These are phyloP conservation scores for Nothoprocta pentlandii DNA, from an alignment of 2,113 vertebrate species.

Conservation along the genomic window DNA sequence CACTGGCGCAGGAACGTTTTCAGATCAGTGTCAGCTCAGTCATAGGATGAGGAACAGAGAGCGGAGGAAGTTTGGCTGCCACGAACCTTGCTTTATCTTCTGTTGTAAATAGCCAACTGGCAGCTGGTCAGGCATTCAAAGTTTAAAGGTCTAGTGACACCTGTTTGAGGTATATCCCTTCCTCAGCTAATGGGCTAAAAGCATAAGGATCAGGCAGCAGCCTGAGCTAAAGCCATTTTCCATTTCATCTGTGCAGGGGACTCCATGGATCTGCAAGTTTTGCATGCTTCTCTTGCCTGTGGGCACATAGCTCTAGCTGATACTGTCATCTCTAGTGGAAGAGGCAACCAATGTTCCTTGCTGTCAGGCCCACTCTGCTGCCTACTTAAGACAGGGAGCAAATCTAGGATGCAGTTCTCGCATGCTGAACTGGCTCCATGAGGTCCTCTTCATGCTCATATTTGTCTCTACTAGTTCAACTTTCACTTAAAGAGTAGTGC, in stretches of 20 bases:
- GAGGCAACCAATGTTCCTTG: neutral
- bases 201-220: neutral
- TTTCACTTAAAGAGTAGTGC: neutral
- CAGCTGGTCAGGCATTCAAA: slow-evolving; percentile 55
- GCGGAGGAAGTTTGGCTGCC: slow-evolving; percentile 60
- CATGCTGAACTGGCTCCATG: neutral
- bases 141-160: slow-evolving; percentile 74
- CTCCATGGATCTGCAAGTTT: rapidly evolving
- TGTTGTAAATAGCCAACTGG: slow-evolving; percentile 60
- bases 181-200: neutral
- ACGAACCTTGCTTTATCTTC: slow-evolving; percentile 60
- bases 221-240: neutral
- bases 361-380: neutral
- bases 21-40: slow-evolving; percentile 41
- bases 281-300: rapidly evolving
- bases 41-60: slow-evolving; percentile 52
- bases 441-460: neutral
- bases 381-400: neutral
- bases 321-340: rapidly evolving
- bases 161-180: slow-evolving; percentile 74
- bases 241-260: neutral
- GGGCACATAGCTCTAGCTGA: neutral
- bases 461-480: neutral
- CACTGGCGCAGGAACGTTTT: slow-evolving; percentile 23
- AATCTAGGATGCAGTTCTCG: neutral